Evolutionary conservation across 2,888 invertebrate species (phyloP), one percentile per base, ranked within the genome.

Genomic region (Erebia palarica): DNA sequence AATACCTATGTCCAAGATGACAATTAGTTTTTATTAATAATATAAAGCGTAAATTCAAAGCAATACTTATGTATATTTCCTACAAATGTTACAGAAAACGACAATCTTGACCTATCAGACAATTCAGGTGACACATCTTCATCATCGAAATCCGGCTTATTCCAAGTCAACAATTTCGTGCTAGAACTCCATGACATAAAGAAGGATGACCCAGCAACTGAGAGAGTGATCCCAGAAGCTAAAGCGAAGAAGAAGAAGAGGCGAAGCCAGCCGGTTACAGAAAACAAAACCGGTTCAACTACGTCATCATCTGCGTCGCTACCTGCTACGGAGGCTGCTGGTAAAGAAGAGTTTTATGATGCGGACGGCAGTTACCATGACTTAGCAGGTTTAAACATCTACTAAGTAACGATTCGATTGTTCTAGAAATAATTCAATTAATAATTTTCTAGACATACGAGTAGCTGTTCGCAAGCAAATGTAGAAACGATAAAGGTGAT

Each of bases 301-400:
- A 75, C 74, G 0, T 82, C 84, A 1, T 81, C 82, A 0, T 85
- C 87, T 0, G 85, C 82, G 3, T 73, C 72, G 0, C 73, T 77
- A 0, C 77, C 82, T 0, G 63, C 78, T 16, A 27, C 77, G 1
- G 80, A 82, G 42, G 76, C 80, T 4, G 69, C 77, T 0, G 72
- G 73, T 2, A 84, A 81, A 58, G 90, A 91, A 68, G 81, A 88
- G 71, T 91, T 87, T 69, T 90, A 84, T 74, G 90, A 91, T 73
- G 91, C 91, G 0, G 84, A 80, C 71, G 89, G 84, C 60, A 90
- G 89, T 75, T 86, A 82, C 68, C 84, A 88, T 69, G 81, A 77
- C n/a, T 70, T 88, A 18, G 69, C 84, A 76, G 86, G 89, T 88
- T 67, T 59, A 27, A 59, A 58, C 59, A 13, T 59, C 27, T 42